Evolutionary conservation across 2,888 invertebrate species (phyloP).

Genomic region (Brachyopa scutellaris): DNA sequence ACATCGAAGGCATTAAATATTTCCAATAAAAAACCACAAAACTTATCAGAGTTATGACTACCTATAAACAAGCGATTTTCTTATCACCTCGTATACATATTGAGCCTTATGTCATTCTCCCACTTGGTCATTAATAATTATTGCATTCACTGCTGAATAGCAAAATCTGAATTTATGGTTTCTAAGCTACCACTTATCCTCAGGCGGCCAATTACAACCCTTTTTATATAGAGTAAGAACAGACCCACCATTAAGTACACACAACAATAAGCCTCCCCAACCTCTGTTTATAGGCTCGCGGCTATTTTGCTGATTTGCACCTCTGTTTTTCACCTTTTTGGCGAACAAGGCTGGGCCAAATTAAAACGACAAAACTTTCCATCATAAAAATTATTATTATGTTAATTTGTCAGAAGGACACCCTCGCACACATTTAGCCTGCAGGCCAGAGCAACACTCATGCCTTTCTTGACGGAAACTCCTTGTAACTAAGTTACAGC

Average conservation of each 20-base stretch:
- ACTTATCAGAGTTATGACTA: too few relatives aligned
- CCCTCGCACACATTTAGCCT: not conserved
- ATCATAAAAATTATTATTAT: constrained; percentile 69
- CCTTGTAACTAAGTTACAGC: constrained; percentile 48
- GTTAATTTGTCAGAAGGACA: constrained; percentile 63
- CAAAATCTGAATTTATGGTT: constrained; percentile 56
- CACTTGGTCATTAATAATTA: constrained; percentile 68
- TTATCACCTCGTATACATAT: too few relatives aligned
- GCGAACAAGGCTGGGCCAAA: constrained; percentile 18
- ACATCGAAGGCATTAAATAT: too few relatives aligned
- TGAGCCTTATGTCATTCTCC: too few relatives aligned
- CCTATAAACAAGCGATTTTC: too few relatives aligned
- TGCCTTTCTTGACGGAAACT: constrained; percentile 11
- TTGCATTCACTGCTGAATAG: constrained; percentile 55
- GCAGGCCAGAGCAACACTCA: constrained; percentile 28
- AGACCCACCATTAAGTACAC: constrained; percentile 10
- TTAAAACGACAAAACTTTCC: constrained; percentile 66
- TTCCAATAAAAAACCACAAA: too few relatives aligned
- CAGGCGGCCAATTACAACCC: constrained; percentile 56
- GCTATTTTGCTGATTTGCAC: constrained; percentile 67
- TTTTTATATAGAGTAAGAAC: too few relatives aligned
- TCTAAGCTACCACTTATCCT: constrained; percentile 19
- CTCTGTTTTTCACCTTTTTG: constrained; percentile 33
- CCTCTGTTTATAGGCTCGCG: constrained; percentile 39
- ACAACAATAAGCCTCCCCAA: constrained; percentile 32